Base-by-base conservation (phyloP, 2,797 vertebrate species). In the Ambastaia sidthimunki region DNA sequence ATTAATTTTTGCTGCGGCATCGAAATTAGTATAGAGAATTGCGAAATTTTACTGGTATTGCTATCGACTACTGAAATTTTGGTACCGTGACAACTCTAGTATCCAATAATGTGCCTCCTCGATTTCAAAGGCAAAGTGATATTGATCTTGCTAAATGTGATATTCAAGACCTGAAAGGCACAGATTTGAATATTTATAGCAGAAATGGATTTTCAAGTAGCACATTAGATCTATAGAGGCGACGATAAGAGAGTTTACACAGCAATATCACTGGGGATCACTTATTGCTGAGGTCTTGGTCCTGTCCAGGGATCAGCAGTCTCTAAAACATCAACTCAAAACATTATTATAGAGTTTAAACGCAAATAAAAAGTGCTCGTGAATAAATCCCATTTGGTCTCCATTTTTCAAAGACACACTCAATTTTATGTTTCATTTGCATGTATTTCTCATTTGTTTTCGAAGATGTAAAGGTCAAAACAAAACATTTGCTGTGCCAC, bases 81-180 rank as follows among this genome's bases (percentile, higher is more conserved):
- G 70, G 62, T 80, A 80, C 48, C 50, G 13, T 74, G 71, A 73
- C 52, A 80, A 31, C 21, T 52, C 69, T 52, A 25, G 50, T 65
- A 78, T 75, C 62, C 78, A 75, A 74, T 78, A 86, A 82, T 85
- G 71, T 79, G 60, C 80, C 79, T 77, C 75, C 65, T 74, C 50
- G 66, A 81, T 84, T 83, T 86, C 81, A 84, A 82, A 85, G 81
- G 70, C 78, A 82, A 82, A 85, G 81, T 57, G 70, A 80, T 84
- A 83, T 83, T 84, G 85, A 86, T 86, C 84, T 78, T 71, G 76
- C 80, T 81, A 80, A 86, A 86, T 71, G 81, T 81, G 72, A 82
- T 84, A 85, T 81, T 84, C 54, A 47, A 59, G 70, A 71, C 59
- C 70, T 76, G 78, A 80, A 78, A 81, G 80, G 73, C 77, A 76